Percentiles rank a stretch among this genome's conserved stretches.
phyloP scores from a whole-genome alignment of 2,113 vertebrate genomes.

The Tichodroma muraria region DNA sequence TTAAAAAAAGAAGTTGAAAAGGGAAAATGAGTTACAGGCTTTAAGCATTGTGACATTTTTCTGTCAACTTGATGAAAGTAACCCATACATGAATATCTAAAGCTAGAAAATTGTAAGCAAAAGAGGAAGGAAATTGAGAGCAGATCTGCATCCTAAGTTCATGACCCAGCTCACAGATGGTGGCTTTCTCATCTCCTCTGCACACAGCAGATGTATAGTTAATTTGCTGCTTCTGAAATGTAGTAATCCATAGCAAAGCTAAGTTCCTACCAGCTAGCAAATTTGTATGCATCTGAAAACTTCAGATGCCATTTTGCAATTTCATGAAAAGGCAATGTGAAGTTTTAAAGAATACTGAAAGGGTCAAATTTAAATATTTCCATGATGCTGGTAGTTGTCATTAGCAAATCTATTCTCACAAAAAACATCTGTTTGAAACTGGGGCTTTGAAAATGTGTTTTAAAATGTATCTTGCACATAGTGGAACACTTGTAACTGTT shows the following conservation, averaged over 20 bases:
- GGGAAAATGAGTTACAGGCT: not conserved
- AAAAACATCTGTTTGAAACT: not conserved
- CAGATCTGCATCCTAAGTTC: not conserved
- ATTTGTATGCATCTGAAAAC: not conserved
- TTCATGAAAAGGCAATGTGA: not conserved
- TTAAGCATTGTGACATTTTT: constrained; percentile 1
- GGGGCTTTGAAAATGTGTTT: not conserved
- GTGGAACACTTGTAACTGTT: not conserved
- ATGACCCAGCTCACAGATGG: constrained; percentile 32
- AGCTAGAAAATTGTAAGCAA: not conserved
- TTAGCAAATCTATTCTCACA: not conserved
- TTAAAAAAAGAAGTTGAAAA: not conserved
- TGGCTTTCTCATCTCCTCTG: not conserved
- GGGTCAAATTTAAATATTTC: not conserved
- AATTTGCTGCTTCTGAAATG: not conserved
- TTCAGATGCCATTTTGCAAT: not conserved
- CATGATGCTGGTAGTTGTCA: not conserved
- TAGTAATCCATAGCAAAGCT: not conserved
- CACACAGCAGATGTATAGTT: not conserved
- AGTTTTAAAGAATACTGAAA: not conserved
- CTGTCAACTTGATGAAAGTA: not conserved
- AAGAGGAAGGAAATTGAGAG: constrained; percentile 27
- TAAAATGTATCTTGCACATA: not conserved
- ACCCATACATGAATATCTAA: not conserved
- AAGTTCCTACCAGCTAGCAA: not conserved